Evolutionary conservation across 2,797 vertebrate species (phyloP).

Genomic region (Eospalax fontanierii): DNA sequence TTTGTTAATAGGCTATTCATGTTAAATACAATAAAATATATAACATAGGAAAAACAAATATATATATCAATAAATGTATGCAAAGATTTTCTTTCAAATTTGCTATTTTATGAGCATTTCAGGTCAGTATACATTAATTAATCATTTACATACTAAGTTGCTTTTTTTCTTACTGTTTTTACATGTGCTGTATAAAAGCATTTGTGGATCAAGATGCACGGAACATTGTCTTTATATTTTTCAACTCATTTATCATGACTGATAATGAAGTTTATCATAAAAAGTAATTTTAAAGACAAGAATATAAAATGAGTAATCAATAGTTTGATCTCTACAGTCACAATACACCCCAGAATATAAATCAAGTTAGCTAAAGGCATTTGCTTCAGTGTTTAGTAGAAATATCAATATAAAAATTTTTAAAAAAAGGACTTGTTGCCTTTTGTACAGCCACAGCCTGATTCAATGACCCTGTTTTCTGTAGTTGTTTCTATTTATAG

Average conservation of each 20-base stretch:
- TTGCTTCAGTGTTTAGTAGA: slow-evolving; percentile 43
- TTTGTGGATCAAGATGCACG: slow-evolving; percentile 1
- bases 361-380: slow-evolving; percentile 35
- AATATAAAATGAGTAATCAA: neutral
- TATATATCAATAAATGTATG: neutral
- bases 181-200: slow-evolving; percentile 10
- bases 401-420: slow-evolving; percentile 26
- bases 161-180: slow-evolving; percentile 12
- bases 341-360: neutral
- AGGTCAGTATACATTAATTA: neutral
- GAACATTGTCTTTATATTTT: slow-evolving; percentile 56
- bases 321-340: neutral
- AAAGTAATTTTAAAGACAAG: slow-evolving; percentile 49
- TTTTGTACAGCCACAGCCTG: neutral
- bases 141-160: neutral
- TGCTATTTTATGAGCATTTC: neutral
- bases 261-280: slow-evolving; percentile 2
- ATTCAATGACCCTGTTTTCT: neutral
- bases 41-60: slow-evolving; percentile 16
- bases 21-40: neutral
- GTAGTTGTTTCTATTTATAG: slow-evolving; percentile 24
- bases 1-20: neutral
- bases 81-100: slow-evolving; percentile 15
- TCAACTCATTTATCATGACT: neutral
- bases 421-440: neutral